Evolutionary conservation across 53 echinoderm and acorn worm genomes (phyloP).

Genomic region (Henricia sp.): DNA sequence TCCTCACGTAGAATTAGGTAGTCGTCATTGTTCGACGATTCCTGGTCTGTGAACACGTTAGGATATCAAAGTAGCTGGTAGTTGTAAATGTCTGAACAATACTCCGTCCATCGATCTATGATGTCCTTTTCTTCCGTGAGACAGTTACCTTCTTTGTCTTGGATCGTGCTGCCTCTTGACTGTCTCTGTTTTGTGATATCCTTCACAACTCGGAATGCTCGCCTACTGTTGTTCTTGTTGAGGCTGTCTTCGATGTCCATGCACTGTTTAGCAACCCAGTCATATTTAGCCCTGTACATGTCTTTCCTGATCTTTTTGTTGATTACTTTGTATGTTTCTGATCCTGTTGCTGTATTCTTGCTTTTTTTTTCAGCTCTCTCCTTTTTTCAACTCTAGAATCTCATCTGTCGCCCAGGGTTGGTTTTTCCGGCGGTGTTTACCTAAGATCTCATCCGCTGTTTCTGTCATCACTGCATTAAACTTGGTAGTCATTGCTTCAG

Average conservation of each 20-base stretch:
- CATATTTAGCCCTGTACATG: slow-evolving; percentile 16
- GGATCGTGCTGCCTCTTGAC: slow-evolving; percentile 23
- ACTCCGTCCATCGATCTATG: slow-evolving; percentile 44
- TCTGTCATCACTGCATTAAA: slow-evolving; percentile 8
- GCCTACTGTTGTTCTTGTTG: slow-evolving; percentile 27
- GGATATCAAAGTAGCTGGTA: slow-evolving; percentile 19
- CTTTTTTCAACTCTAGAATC: slow-evolving; percentile 32
- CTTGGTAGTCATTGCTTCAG: background rate
- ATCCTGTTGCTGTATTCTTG: background rate
- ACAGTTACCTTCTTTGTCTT: slow-evolving; percentile 35
- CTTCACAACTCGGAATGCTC: slow-evolving; percentile 15
- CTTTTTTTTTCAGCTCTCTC: slow-evolving; percentile 22
- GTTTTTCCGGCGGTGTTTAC: slow-evolving; percentile 12
- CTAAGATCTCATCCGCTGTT: slow-evolving; percentile 31
- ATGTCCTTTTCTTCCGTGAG: slow-evolving; percentile 38
- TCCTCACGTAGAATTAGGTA: slow-evolving; percentile 28
- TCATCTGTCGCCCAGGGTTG: slow-evolving; percentile 50
- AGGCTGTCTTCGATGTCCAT: slow-evolving; percentile 21
- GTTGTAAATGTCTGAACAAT: slow-evolving; percentile 57
- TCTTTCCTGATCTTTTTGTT: slow-evolving; percentile 27
- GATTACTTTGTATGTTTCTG: background rate
- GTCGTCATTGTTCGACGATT: slow-evolving; percentile 9
- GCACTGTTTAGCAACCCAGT: slow-evolving; percentile 25
- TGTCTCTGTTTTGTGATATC: slow-evolving; percentile 19
- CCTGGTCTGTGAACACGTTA: background rate